These are phyloP conservation scores for Microcebus murinus DNA, from an alignment of 2,113 vertebrate genomes.

Conservation along the genomic window DNA sequence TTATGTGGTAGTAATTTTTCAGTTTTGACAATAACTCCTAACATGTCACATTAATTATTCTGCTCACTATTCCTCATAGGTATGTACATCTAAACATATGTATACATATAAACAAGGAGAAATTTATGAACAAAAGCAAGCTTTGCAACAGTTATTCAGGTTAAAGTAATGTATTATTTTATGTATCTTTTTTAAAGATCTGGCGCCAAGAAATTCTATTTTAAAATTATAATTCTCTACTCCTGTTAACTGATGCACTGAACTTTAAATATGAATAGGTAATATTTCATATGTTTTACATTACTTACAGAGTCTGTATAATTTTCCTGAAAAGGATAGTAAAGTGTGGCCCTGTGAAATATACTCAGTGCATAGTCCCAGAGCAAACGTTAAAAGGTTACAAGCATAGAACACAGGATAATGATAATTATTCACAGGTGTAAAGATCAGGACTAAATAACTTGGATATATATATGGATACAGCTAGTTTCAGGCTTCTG, in stretches of 20 bases:
- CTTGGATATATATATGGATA: neutral
- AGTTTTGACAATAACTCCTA: neutral
- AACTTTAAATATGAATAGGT: neutral
- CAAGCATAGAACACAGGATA: neutral
- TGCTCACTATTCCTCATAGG: neutral
- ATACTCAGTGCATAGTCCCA: neutral
- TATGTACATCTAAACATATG: neutral
- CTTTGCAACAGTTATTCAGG: neutral
- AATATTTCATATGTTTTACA: neutral
- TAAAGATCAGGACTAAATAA: neutral
- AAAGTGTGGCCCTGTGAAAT: neutral
- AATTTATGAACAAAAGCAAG: neutral
- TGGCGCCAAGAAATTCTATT: neutral
- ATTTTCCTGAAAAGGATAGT: neutral
- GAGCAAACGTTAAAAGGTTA: neutral
- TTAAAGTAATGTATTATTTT: neutral
- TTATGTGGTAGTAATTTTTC: neutral
- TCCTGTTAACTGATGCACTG: neutral
- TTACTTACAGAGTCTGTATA: neutral
- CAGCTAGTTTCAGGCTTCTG: neutral
- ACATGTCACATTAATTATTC: neutral
- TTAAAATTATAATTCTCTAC: slow-evolving; percentile 1
- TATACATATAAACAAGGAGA: neutral
- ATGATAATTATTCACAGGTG: neutral
- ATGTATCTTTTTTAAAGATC: neutral